Evolutionary conservation across 2,888 invertebrate species (phyloP), one percentile per base, ranked within the genome.

Genomic region (Thecophora atra): DNA sequence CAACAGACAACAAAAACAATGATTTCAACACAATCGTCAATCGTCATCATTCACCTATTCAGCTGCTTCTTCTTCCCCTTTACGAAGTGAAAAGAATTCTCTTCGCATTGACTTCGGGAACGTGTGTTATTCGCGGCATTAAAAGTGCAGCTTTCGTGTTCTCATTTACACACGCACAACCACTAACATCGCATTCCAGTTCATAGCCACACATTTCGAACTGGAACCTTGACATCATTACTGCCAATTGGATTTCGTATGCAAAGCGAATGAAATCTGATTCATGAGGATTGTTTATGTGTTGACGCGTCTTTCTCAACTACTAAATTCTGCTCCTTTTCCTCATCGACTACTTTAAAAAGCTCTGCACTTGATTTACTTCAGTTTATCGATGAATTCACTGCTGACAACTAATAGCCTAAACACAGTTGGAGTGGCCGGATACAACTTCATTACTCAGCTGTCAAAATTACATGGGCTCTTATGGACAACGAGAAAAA

Each of bases 231-330:
- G 70, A 73, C 65, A 70, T 73, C 51, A 73, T 74, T 74, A 73
- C 73, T 73, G 73, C 71, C 74, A 70, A 69, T 69, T 58, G 70
- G 42, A 73, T 74, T 74, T 74, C 60, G 74, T 74, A 74, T 74
- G 74, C 74, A 73, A 74, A 74, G 56, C 73, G 73, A 56, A 68
- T 70, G 71, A 65, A 74, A 73, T 74, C 74, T 72, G 70, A 69
- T n/a, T n/a, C n/a, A n/a, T n/a, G n/a, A n/a, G n/a, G n/a, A n/a
- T n/a, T n/a, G n/a, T n/a, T n/a, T n/a, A n/a, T n/a, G n/a, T n/a
- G n/a, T n/a, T n/a, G n/a, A n/a, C n/a, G n/a, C n/a, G n/a, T n/a
- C n/a, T n/a, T n/a, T n/a, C n/a, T n/a, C n/a, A n/a, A n/a, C n/a
- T n/a, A n/a, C n/a, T n/a, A n/a, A n/a, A n/a, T n/a, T n/a, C n/a